Evolutionary conservation across 1,140 invertebrate genomes (phyloP).

Genomic region (Eubasilissa regina): DNA sequence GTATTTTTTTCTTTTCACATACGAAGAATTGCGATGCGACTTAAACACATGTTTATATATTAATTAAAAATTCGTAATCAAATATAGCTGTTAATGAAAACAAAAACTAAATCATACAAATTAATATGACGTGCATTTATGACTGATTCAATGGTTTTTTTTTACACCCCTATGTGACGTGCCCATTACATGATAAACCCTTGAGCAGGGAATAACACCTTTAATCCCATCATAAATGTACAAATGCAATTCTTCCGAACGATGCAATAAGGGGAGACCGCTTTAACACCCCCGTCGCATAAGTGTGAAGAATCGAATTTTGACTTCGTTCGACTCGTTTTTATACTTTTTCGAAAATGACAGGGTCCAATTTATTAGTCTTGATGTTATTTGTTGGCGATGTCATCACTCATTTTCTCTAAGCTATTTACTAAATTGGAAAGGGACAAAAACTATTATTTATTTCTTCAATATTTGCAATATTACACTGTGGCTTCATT

Average conservation of each 20-base stretch:
- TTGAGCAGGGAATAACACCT: constrained; percentile 11
- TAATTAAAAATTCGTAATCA: too few relatives aligned
- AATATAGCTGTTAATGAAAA: too few relatives aligned
- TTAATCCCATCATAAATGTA: constrained; percentile 25
- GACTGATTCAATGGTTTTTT: not conserved
- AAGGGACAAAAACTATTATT: not conserved
- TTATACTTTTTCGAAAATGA: not conserved
- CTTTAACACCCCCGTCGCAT: constrained; percentile 8
- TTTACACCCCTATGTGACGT: not conserved
- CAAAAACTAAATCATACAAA: too few relatives aligned
- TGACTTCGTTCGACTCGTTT: not conserved
- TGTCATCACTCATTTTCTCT: too few relatives aligned
- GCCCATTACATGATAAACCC: not conserved
- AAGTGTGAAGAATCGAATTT: not conserved
- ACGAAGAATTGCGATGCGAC: too few relatives aligned
- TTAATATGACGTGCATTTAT: constrained; percentile 4
- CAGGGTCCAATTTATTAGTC: not conserved
- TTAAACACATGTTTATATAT: too few relatives aligned
- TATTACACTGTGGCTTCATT: too few relatives aligned
- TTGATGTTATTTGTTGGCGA: constrained; percentile 1
- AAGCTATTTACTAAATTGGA: not conserved
- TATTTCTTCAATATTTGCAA: too few relatives aligned
- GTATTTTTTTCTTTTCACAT: too few relatives aligned
- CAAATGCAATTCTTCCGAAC: constrained; percentile 27
- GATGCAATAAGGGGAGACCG: constrained; percentile 27